Conservation (phyloP, 2,113 vertebrate species). For the Chaetura pelagica region DNA sequence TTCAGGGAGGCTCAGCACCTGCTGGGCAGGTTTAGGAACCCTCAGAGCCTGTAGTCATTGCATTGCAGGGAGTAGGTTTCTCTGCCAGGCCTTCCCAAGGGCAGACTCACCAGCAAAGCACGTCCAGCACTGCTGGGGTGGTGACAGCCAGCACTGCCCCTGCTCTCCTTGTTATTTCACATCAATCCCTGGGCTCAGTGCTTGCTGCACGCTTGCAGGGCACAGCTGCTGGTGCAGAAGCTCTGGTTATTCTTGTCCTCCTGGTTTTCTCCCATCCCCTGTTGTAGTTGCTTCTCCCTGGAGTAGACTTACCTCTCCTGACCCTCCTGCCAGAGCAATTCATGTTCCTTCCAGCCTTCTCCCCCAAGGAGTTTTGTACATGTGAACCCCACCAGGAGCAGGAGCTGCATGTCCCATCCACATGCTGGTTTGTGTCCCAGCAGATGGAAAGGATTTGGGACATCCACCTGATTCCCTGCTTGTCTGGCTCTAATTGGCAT, state of each 20-base stretch:
- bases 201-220: neutral
- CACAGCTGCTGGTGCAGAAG: neutral
- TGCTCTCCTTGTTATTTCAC: neutral
- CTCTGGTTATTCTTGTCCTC: neutral
- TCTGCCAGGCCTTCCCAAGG: neutral
- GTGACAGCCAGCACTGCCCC: neutral
- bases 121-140: neutral
- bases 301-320: neutral
- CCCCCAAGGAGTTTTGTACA: neutral
- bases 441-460: neutral
- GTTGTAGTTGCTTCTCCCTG: neutral
- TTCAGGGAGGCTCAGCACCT: neutral
- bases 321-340: neutral
- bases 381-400: fast-evolving
- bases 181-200: neutral
- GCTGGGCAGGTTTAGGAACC: neutral
- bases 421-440: neutral
- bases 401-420: neutral
- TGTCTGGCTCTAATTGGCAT: neutral
- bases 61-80: neutral
- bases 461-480: neutral
- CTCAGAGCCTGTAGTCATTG: neutral
- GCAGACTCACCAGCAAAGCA: neutral
- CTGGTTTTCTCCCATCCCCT: neutral
- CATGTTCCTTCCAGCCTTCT: neutral